A percentile compares a stretch with the other conserved stretches of the same genome.
Evolutionary conservation across 2,797 vertebrate genomes (phyloP).

Genomic region (Thamnophis elegans): DNA sequence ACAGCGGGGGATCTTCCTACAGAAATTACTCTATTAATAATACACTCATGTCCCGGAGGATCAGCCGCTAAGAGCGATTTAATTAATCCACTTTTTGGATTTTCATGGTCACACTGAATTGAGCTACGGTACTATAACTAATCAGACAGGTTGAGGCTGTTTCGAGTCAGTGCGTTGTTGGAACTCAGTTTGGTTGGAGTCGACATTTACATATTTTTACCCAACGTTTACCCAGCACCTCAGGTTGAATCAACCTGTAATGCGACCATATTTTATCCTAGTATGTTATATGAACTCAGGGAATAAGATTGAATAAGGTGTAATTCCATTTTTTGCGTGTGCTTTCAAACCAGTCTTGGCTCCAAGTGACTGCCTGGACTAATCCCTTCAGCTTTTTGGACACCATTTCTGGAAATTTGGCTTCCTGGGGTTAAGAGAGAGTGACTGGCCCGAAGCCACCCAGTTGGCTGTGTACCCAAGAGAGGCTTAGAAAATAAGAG

Average conservation of each 20-base stretch:
- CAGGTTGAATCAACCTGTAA: neutral
- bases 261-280: neutral
- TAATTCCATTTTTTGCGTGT: neutral
- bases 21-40: neutral
- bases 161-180: neutral
- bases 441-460: neutral
- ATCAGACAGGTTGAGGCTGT: neutral
- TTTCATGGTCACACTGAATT: neutral
- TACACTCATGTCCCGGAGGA: neutral
- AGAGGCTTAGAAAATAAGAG: neutral
- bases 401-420: neutral
- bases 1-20: neutral
- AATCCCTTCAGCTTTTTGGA: neutral
- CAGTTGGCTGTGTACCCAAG: neutral
- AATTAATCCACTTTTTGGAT: neutral
- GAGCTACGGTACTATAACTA: neutral
- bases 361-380: neutral
- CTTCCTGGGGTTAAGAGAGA: neutral
- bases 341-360: neutral
- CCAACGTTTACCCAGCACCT: neutral
- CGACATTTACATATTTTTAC: neutral
- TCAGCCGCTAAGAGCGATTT: neutral
- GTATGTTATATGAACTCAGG: neutral
- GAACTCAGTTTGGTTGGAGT: neutral
- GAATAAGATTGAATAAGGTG: neutral